A percentile compares a stretch with the other conserved stretches of the same genome.
phyloP scores from a whole-genome alignment of 2,888 invertebrate species.

The Thecophora atra region DNA sequence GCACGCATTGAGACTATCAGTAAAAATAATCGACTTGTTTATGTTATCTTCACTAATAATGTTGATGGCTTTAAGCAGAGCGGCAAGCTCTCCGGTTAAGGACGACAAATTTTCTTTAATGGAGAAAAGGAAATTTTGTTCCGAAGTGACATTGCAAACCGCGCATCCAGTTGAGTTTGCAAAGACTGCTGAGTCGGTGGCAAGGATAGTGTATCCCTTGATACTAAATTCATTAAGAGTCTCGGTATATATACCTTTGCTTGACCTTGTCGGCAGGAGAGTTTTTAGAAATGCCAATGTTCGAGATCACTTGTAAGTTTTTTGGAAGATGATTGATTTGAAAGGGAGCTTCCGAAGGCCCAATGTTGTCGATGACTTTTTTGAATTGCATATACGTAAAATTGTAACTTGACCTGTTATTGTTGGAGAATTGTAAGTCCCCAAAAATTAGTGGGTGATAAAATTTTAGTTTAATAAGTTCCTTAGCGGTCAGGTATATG shows the following conservation, averaged over 20 bases:
- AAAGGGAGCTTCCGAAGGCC: too few species aligned
- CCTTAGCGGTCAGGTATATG: constrained; percentile 17
- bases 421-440: background rate
- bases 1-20: constrained; percentile 31
- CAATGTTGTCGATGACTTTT: too few species aligned
- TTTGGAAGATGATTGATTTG: too few species aligned
- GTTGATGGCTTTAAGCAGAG: constrained; percentile 25
- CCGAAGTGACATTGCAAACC: background rate
- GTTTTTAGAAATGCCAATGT: too few species aligned
- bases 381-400: too few species aligned
- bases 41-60: constrained; percentile 25
- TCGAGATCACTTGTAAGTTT: too few species aligned
- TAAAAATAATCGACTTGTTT: constrained; percentile 16
- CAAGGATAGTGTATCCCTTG: too few species aligned
- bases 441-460: background rate
- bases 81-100: constrained; percentile 18
- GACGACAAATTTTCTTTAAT: constrained; percentile 3
- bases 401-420: background rate
- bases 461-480: constrained; percentile 23
- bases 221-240: too few species aligned
- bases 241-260: too few species aligned
- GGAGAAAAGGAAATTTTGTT: constrained; percentile 7
- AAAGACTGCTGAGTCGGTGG: constrained; percentile 3
- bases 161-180: background rate
- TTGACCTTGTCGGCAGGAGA: too few species aligned